These are phyloP conservation scores for Psilanteris sp. DNA, from an alignment of 1,140 invertebrate genomes.

Conservation along the genomic window DNA sequence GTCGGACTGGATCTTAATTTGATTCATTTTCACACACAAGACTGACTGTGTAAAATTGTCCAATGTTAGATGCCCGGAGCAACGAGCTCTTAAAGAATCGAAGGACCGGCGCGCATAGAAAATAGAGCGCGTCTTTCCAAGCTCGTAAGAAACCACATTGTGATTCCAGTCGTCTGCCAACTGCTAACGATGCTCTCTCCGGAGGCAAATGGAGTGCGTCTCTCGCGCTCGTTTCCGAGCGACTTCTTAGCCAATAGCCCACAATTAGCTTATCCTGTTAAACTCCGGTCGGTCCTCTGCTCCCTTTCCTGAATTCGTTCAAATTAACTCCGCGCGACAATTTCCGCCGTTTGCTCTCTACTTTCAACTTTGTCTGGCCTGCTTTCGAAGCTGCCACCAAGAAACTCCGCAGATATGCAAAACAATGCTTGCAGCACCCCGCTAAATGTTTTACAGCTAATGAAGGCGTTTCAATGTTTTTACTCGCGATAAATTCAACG, in stretches of 20 bases:
- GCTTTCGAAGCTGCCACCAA: constrained; percentile 57
- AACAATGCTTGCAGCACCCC: constrained; percentile 53
- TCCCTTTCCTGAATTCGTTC: constrained; percentile 78
- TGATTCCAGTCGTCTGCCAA: constrained; percentile 77
- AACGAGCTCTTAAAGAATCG: constrained; percentile 59
- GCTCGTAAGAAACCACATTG: constrained; percentile 77
- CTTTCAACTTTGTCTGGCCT: constrained; percentile 67
- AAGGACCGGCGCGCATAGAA: constrained; percentile 67
- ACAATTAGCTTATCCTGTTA: constrained; percentile 81
- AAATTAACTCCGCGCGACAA: constrained; percentile 75
- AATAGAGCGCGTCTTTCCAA: constrained; percentile 66
- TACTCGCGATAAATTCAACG: constrained; percentile 39
- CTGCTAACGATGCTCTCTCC: constrained; percentile 77
- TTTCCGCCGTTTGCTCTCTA: constrained; percentile 62
- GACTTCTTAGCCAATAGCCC: constrained; percentile 80
- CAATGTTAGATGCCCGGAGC: constrained; percentile 58
- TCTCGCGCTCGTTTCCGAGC: constrained; percentile 66
- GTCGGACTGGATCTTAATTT: constrained; percentile 51
- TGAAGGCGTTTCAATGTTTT: constrained; percentile 58
- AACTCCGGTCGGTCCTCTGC: constrained; percentile 72
- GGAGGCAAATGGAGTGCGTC: constrained; percentile 61
- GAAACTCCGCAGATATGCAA: constrained; percentile 66
- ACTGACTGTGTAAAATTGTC: constrained; percentile 47
- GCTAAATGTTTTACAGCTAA: constrained; percentile 63
- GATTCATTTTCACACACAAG: constrained; percentile 59